Evolutionary conservation across 2,888 invertebrate species (phyloP), one percentile per base, ranked within the genome.

Genomic region (Dysmachus trigonus): DNA sequence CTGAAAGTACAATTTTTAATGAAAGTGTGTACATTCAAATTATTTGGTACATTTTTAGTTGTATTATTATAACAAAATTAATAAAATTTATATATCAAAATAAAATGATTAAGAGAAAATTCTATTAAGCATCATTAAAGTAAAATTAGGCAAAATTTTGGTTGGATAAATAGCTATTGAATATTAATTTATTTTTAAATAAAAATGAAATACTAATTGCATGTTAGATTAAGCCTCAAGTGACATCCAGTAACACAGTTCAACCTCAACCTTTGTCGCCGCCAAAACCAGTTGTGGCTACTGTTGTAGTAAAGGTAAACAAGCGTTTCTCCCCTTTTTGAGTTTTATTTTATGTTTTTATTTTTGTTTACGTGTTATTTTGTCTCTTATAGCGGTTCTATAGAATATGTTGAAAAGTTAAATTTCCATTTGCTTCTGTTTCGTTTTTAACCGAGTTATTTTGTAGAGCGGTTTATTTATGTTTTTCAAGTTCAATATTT

Each of bases 231-330:
- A 88, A 87, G 87, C 85, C 85, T 77, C 87, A 81, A 86, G 85
- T 87, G 87, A 86, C 88, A 84, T 62, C 88, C 84, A 87, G 87
- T 88, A 85, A 87, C 79, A 87, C 81, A 85, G 88, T 92, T 88
- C 91, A 92, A 89, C 91, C 90, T 89, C 92, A 92, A 90, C 92
- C 92, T 89, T 89, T 92, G 89, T 92, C 92, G 89, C 92, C 92
- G 89, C 92, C 92, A 87, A 92, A 90, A 90, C 92, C 92, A 89
- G 90, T 91, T 89, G 89, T 91, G 88, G 91, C 91, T 90, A 89
- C 90, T 89, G 92, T 91, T 90, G 89, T 91, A 38, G 86, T 90
- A 88, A 92, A 92, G 92, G 92, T 92, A 92, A 92, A 90, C 73
- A 62, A 72, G n/a, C 71, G 38, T 81, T 22, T 62, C n/a, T n/a